Conservation (phyloP, 2,888 invertebrate species). For the Crocallis elinguaria region DNA sequence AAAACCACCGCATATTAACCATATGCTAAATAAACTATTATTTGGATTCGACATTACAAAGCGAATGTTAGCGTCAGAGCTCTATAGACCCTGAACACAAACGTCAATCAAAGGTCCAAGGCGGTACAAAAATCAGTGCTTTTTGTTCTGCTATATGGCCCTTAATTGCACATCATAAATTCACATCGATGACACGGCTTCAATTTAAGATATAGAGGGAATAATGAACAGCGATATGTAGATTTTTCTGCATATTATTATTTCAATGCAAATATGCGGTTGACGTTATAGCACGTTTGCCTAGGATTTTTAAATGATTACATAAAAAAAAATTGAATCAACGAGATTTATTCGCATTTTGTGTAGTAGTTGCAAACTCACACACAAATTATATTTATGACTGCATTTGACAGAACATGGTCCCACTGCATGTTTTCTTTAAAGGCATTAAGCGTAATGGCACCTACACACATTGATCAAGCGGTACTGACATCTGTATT, state of each 20-base stretch:
- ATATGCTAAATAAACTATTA: conserved; percentile 2
- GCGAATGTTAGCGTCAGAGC: conserved; percentile 7
- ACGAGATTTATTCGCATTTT: too few relatives aligned
- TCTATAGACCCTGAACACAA: conserved; percentile 19
- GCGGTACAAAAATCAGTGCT: conserved; percentile 26
- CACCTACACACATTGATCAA: too few relatives aligned
- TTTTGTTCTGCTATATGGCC: conserved; percentile 59
- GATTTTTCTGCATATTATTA: conserved; percentile 8
- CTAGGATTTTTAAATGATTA: too few relatives aligned
- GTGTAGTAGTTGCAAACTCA: too few relatives aligned
- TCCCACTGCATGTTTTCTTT: too few relatives aligned
- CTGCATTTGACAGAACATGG: too few relatives aligned
- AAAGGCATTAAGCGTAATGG: too few relatives aligned
- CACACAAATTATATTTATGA: too few relatives aligned
- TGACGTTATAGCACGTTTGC: too few relatives aligned
- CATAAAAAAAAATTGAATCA: too few relatives aligned
- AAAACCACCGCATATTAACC: neutral
- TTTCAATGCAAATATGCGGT: too few relatives aligned
- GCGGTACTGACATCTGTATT: too few relatives aligned
- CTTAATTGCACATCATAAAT: conserved; percentile 75
- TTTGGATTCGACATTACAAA: conserved; percentile 6
- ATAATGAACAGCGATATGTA: conserved; percentile 33
- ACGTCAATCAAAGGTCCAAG: conserved; percentile 60
- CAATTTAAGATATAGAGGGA: conserved; percentile 58
- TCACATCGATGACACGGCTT: conserved; percentile 65